Evolutionary conservation across 2,113 vertebrate species (phyloP).

Genomic region (Andinoacara biseriatus): DNA sequence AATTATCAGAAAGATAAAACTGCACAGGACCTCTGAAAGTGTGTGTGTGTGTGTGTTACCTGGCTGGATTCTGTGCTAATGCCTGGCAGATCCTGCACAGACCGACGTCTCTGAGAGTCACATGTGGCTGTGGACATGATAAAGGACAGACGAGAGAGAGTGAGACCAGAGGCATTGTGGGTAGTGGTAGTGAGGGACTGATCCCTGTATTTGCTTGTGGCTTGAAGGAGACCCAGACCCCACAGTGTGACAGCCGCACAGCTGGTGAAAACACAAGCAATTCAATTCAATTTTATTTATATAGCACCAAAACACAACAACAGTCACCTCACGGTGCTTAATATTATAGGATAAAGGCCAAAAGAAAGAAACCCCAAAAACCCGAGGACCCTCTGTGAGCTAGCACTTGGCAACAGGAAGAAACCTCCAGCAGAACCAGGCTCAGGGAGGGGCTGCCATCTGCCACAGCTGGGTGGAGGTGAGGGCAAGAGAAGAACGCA

Average conservation of each 20-base stretch:
- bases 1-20: background rate
- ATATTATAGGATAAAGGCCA: background rate
- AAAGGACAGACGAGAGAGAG: constrained; percentile 59
- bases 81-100: constrained; percentile 93
- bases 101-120: constrained; percentile 93
- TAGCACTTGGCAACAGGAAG: background rate
- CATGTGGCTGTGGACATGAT: constrained; percentile 82
- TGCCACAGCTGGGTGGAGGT: no score
- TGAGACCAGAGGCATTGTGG: constrained; percentile 52
- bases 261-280: constrained; percentile 27
- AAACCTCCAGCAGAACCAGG: no score
- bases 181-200: background rate
- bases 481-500: background rate
- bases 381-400: background rate
- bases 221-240: constrained; percentile 2
- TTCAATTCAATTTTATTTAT: background rate
- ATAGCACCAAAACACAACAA: background rate
- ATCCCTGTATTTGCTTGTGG: constrained; percentile 67
- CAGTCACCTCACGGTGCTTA: background rate
- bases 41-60: constrained; percentile 78
- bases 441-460: no score
- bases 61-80: constrained; percentile 91
- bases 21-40: background rate
- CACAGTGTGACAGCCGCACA: constrained; percentile 80
- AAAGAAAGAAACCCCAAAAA: background rate